A percentile compares a stretch with the other conserved stretches of the same genome.
Conservation (phyloP, 2,113 vertebrate species). For the Ovibos moschatus region DNA sequence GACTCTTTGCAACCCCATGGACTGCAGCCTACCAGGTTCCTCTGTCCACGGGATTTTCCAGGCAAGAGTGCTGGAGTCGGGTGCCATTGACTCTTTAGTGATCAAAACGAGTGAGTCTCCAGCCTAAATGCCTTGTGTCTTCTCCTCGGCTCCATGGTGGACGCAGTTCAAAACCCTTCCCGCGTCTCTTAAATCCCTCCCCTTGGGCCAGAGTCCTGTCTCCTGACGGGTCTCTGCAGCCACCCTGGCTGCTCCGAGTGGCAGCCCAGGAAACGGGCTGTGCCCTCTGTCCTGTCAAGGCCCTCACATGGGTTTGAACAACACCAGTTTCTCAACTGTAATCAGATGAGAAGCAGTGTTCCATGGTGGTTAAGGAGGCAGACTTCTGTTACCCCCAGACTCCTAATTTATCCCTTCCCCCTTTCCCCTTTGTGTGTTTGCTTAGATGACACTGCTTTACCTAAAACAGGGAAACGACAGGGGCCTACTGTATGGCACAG, state of each 20-base stretch:
- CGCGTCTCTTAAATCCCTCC: neutral
- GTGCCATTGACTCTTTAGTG: neutral
- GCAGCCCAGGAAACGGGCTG: neutral
- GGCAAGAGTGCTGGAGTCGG: too few relatives aligned
- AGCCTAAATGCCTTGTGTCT: neutral
- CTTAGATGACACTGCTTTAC: neutral
- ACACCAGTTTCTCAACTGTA: neutral
- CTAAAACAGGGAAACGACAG: rapidly evolving
- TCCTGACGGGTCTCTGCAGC: neutral
- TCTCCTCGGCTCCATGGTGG: neutral
- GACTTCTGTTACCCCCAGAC: neutral
- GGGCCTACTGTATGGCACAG: neutral
- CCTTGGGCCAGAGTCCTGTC: neutral
- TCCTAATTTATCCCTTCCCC: neutral
- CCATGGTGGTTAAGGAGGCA: neutral
- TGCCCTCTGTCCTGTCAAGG: neutral
- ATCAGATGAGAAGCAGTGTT: neutral
- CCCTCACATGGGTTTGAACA: neutral
- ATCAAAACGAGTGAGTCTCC: too few relatives aligned
- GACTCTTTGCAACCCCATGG: too few relatives aligned
- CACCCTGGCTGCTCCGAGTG: neutral
- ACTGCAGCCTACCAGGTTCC: too few relatives aligned
- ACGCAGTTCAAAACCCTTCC: neutral
- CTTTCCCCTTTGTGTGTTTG: too few relatives aligned
- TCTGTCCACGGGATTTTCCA: too few relatives aligned